Evolutionary conservation across 1,140 invertebrate genomes (phyloP).

Genomic region (Drosophila prosaltans): DNA sequence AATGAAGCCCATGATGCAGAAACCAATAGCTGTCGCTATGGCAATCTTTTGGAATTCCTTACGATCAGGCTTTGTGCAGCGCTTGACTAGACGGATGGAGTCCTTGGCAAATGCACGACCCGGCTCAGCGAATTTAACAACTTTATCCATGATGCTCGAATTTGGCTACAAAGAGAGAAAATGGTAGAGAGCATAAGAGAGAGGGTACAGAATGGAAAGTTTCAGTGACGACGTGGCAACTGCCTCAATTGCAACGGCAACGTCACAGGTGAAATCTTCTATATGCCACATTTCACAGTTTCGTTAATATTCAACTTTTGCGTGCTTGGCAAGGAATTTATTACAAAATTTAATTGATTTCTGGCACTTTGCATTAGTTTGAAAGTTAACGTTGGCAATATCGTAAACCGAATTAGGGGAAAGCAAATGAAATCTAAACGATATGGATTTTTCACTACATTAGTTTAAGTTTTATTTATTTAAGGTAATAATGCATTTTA

Average conservation of each 20-base stretch:
- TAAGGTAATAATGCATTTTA: slow-evolving; percentile 3
- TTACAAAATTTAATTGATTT: background rate
- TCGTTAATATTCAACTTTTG: background rate
- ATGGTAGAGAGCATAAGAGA: slow-evolving; percentile 5
- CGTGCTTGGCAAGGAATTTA: background rate
- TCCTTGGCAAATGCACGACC: slow-evolving; percentile 98
- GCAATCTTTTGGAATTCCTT: slow-evolving; percentile 99
- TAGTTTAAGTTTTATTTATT: background rate
- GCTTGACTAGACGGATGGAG: slow-evolving; percentile 97
- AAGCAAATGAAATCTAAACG: background rate
- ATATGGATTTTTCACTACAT: background rate
- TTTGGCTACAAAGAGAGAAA: slow-evolving; percentile 13
- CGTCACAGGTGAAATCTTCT: slow-evolving; percentile 60
- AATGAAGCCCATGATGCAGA: slow-evolving; percentile 99
- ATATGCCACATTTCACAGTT: background rate
- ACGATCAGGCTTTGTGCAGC: slow-evolving; percentile 99
- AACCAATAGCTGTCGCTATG: slow-evolving; percentile 99
- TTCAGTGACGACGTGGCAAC: slow-evolving; percentile 55
- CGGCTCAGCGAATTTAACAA: slow-evolving; percentile 97
- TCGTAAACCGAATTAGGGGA: background rate
- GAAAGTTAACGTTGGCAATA: background rate
- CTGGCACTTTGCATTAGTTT: background rate
- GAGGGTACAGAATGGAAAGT: slow-evolving; percentile 22
- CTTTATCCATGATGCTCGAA: slow-evolving; percentile 94
- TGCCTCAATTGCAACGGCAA: slow-evolving; percentile 6